Percentiles rank a stretch among this genome's conserved stretches.
Evolutionary conservation across 2,888 invertebrate genomes (phyloP).

Genomic region (Penaeus monodon): DNA sequence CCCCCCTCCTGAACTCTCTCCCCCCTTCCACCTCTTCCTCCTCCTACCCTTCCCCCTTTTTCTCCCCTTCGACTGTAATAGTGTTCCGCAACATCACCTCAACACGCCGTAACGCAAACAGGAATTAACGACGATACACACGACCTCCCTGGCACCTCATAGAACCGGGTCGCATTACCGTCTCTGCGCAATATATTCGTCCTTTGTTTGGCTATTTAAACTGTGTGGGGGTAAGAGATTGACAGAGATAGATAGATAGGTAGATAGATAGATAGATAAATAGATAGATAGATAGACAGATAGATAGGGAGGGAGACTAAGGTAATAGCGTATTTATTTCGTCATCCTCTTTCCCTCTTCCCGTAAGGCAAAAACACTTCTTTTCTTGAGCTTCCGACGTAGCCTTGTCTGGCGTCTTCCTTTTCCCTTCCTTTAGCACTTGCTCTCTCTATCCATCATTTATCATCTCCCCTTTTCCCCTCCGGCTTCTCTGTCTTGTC

Average conservation of each 20-base stretch:
- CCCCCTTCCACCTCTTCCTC: background rate
- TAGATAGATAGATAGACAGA: background rate
- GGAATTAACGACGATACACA: constrained; percentile 23
- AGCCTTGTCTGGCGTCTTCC: too few species aligned
- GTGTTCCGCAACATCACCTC: background rate
- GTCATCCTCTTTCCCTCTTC: too few species aligned
- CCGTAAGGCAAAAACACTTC: too few species aligned
- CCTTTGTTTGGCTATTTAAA: background rate
- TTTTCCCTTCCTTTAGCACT: too few species aligned
- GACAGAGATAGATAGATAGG: constrained; percentile 10
- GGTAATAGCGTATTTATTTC: too few species aligned
- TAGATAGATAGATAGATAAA: constrained; percentile 7
- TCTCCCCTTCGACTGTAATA: background rate
- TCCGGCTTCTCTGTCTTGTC: too few species aligned
- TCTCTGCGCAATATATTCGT: background rate
- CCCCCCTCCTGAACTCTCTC: too few species aligned
- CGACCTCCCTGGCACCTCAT: background rate
- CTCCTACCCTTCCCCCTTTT: background rate
- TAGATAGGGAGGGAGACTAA: too few species aligned
- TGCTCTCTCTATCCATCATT: too few species aligned
- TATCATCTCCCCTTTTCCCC: too few species aligned
- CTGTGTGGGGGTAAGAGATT: background rate
- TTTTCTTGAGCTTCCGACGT: too few species aligned
- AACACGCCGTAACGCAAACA: constrained; percentile 21
- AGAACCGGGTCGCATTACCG: constrained; percentile 12